Evolutionary conservation across 2,888 invertebrate species (phyloP).

Genomic region (Miltochrista miniata): DNA sequence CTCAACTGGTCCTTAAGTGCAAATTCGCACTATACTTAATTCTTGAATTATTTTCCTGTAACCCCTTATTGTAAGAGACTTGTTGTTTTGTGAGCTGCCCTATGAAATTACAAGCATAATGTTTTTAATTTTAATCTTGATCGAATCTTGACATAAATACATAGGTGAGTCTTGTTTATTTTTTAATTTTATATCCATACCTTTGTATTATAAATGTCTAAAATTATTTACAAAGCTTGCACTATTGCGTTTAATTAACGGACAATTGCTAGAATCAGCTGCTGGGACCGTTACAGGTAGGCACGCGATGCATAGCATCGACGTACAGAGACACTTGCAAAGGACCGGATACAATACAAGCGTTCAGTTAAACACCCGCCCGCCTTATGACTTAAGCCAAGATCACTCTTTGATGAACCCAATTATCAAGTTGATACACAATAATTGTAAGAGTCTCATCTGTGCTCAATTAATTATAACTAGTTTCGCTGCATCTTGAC

Average conservation of each 20-base stretch:
- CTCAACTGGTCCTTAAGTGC: no score
- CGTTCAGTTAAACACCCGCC: slow-evolving; percentile 30
- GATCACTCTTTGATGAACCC: slow-evolving; percentile 47
- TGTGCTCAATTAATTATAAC: slow-evolving; percentile 63
- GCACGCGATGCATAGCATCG: slow-evolving; percentile 58
- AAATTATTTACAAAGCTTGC: slow-evolving; percentile 29
- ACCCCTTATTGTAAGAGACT: no score
- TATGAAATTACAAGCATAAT: no score
- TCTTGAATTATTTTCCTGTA: no score
- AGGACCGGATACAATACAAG: background rate
- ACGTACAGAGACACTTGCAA: slow-evolving; percentile 17
- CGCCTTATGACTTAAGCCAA: slow-evolving; percentile 48
- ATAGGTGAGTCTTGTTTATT: no score
- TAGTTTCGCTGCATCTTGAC: slow-evolving; percentile 54
- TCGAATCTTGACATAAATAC: no score
- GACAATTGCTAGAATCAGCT: slow-evolving; percentile 70
- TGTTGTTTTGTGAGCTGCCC: no score
- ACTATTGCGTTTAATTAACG: slow-evolving; percentile 68
- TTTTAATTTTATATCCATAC: background rate
- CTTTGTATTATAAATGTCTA: background rate
- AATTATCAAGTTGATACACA: slow-evolving; percentile 63
- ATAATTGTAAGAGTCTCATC: slow-evolving; percentile 69
- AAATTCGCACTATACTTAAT: no score
- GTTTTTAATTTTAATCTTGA: no score
- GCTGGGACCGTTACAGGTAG: slow-evolving; percentile 66